Percentiles rank a stretch among this genome's conserved stretches.
Conservation (phyloP, 2,797 vertebrate species). For the Sebastes melanostomus region DNA sequence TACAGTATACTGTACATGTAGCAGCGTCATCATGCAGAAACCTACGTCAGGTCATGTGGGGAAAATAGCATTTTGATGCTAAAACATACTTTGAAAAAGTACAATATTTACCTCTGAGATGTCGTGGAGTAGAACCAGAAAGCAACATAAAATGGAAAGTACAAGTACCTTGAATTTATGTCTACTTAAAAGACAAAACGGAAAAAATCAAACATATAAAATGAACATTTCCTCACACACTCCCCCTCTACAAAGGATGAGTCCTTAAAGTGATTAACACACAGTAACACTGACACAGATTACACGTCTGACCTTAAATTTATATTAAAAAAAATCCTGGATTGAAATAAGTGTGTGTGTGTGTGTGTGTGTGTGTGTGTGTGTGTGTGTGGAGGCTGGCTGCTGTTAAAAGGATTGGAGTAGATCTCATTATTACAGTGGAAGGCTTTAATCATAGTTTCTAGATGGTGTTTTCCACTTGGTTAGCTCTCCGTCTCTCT, state of each 20-base stretch:
- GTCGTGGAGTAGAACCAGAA: too few relatives aligned
- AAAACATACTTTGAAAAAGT: too few relatives aligned
- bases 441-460: conserved; percentile 72
- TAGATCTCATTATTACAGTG: conserved; percentile 72
- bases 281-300: conserved; percentile 41
- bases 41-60: too few relatives aligned
- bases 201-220: too few relatives aligned
- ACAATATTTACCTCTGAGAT: too few relatives aligned
- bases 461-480: conserved; percentile 68
- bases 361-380: conserved; percentile 47
- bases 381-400: conserved; percentile 42
- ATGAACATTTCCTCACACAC: not conserved
- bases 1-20: too few relatives aligned
- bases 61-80: too few relatives aligned
- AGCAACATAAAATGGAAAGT: too few relatives aligned
- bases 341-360: conserved; percentile 8
- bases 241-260: not conserved
- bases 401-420: conserved; percentile 65
- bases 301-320: conserved; percentile 58
- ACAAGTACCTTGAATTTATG: too few relatives aligned
- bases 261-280: conserved; percentile 48
- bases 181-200: too few relatives aligned
- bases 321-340: conserved; percentile 32
- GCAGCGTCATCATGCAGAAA: too few relatives aligned
- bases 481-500: conserved; percentile 60